Evolutionary conservation across 2,888 invertebrate species (phyloP).

Genomic region (Ennomos erosarius): DNA sequence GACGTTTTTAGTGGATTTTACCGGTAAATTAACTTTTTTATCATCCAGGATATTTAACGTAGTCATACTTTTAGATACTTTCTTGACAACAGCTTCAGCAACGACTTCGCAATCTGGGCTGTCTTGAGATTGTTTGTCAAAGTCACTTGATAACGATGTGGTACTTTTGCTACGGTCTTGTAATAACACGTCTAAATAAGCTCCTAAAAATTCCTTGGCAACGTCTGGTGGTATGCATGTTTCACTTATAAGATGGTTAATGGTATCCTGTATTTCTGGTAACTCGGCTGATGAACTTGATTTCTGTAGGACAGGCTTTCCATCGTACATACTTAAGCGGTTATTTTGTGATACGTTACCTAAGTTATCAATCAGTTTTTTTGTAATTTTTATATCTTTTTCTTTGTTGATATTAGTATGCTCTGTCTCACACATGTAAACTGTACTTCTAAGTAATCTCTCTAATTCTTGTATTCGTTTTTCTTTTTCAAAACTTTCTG

Average conservation of each 20-base stretch:
- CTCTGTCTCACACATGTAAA: slow-evolving; percentile 65
- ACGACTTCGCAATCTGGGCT: slow-evolving; percentile 55
- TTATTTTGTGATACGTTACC: slow-evolving; percentile 48
- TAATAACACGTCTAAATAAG: slow-evolving; percentile 65
- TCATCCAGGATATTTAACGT: slow-evolving; percentile 42
- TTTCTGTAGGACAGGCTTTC: slow-evolving; percentile 42
- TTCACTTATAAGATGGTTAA: slow-evolving; percentile 67
- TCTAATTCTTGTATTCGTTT: slow-evolving; percentile 69
- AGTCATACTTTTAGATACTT: slow-evolving; percentile 59
- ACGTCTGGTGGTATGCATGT: slow-evolving; percentile 59
- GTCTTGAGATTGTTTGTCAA: slow-evolving; percentile 36
- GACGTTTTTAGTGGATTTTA: slow-evolving; percentile 26
- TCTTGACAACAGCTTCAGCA: slow-evolving; percentile 60
- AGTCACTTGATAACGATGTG: slow-evolving; percentile 53
- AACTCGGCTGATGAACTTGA: slow-evolving; percentile 62
- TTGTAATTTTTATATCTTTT: slow-evolving; percentile 69
- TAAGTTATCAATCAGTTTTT: slow-evolving; percentile 62
- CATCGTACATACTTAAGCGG: slow-evolving; percentile 29
- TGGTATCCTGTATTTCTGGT: slow-evolving; percentile 63
- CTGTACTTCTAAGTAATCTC: slow-evolving; percentile 67
- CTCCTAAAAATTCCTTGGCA: slow-evolving; percentile 66
- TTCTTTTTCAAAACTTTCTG: slow-evolving; percentile 64
- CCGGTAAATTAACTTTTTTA: slow-evolving; percentile 5
- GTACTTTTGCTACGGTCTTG: slow-evolving; percentile 49
- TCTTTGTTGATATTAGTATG: slow-evolving; percentile 50